phyloP scores from a whole-genome alignment of 2,888 invertebrate species.

The Dryobota labecula region DNA sequence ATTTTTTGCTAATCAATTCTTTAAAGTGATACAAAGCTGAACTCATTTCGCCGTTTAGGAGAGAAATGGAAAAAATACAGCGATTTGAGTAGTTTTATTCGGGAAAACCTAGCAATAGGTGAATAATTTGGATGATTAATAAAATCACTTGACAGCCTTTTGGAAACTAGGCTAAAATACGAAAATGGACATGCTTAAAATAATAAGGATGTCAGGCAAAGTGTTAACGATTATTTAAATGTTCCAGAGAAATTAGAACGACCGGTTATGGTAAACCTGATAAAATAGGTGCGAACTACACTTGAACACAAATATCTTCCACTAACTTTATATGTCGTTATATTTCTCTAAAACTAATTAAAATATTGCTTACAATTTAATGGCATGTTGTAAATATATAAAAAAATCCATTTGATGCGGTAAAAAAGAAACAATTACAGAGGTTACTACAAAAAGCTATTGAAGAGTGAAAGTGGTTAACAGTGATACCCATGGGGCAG shows the following conservation, averaged over 20 bases:
- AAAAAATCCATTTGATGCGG: neutral
- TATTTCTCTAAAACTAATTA: neutral
- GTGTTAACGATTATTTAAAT: neutral
- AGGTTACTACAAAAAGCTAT: slow-evolving; percentile 40
- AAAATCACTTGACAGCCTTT: neutral
- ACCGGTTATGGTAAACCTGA: neutral
- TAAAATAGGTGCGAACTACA: slow-evolving; percentile 1
- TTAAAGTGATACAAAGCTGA: neutral
- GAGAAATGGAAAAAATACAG: neutral
- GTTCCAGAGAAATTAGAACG: neutral
- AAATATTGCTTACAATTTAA: neutral
- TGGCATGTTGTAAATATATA: slow-evolving; percentile 11
- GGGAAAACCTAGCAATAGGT: neutral
- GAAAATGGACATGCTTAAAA: neutral
- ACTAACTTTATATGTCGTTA: too few relatives aligned
- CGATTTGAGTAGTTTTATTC: neutral
- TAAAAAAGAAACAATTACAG: slow-evolving; percentile 28
- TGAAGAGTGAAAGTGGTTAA: slow-evolving; percentile 50
- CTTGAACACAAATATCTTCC: neutral
- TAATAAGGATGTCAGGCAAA: neutral
- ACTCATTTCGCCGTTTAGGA: neutral
- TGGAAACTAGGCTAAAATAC: neutral
- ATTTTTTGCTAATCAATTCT: too few relatives aligned
- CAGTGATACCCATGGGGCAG: slow-evolving; percentile 33
- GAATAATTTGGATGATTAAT: neutral